Evolutionary conservation across 2,888 invertebrate species (phyloP).

Genomic region (Palloptera scutellata): DNA sequence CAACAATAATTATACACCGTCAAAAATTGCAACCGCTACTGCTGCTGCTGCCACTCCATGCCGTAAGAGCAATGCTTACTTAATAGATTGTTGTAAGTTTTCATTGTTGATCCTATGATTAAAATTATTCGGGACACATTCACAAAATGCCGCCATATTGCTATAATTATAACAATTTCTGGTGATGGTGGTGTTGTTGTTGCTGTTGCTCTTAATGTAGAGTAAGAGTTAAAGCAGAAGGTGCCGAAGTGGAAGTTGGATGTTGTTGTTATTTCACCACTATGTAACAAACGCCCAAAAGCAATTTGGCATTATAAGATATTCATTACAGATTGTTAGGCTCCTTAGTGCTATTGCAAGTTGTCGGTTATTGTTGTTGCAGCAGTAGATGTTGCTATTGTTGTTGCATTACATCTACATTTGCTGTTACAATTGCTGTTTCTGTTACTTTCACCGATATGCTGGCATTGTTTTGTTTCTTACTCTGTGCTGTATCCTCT

Average conservation of each 20-base stretch:
- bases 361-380: not conserved
- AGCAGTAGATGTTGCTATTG: not conserved
- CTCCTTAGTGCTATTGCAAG: not conserved
- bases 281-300: slow-evolving; percentile 6
- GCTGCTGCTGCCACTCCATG: not conserved
- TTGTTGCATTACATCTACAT: not conserved
- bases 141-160: slow-evolving; percentile 2
- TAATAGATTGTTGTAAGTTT: not conserved
- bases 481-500: not conserved
- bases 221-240: too few species aligned
- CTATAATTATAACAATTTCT: slow-evolving; percentile 15
- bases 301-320: slow-evolving; percentile 27
- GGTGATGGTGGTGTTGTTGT: not conserved
- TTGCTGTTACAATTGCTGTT: not conserved
- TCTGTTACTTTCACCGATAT: not conserved
- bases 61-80: not conserved
- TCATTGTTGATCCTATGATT: slow-evolving; percentile 19
- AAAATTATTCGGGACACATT: slow-evolving; percentile 23
- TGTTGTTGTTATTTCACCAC: not conserved
- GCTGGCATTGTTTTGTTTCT: not conserved
- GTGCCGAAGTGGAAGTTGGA: too few species aligned
- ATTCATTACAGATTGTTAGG: slow-evolving; percentile 21
- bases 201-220: not conserved
- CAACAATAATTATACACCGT: not conserved
- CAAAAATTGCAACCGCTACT: not conserved